Evolutionary conservation across 2,113 vertebrate species (phyloP), one percentile per base, ranked within the genome.

Genomic region (Xenopus tropicalis): DNA sequence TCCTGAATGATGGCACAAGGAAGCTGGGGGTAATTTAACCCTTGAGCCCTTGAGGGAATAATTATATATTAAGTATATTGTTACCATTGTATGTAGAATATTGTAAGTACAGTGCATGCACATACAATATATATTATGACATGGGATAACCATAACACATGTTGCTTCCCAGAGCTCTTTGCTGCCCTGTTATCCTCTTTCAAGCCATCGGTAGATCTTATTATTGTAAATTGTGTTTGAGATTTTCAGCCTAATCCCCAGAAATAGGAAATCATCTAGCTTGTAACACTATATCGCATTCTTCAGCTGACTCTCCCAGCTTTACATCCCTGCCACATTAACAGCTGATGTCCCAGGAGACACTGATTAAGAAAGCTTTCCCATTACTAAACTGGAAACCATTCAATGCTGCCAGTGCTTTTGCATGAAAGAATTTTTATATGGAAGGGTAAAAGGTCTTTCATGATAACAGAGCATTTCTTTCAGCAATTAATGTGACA

Each of bases 401-500:
- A 48, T 29, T 61, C 48, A 22, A 8, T 20, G 24, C 65, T 37
- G 64, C 64, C 63, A 67, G 64, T 14, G 11, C 43, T 37, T 4
- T 68, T 1, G 29, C 56, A n/a, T 17, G 14, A 14, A 71, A 51
- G 67, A 69, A 69, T 76, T 76, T 76, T 69, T 76, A 62, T 76
- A 76, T 25, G 65, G 25, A 37, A 56, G 68, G 20, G n/a, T 64
- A 56, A 57, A 69, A 70, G 44, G 48, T 70, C 61, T 54, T 20
- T 46, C 61, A 66, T 68, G 58, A 63, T 76, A 69, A 54, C 22
- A 9, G 22, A 46, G 17, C 16, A 54, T 69, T 25, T 25, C n/a
- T 57, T 76, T 80, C 80, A 78, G 78, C 56, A n/a, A 66, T 73
- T 66, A 66, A 66, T 59, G 23, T 24, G 42, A 42, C 16, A 14